Evolutionary conservation across 2,888 invertebrate species (phyloP).

Genomic region (Hecatera dysodea): DNA sequence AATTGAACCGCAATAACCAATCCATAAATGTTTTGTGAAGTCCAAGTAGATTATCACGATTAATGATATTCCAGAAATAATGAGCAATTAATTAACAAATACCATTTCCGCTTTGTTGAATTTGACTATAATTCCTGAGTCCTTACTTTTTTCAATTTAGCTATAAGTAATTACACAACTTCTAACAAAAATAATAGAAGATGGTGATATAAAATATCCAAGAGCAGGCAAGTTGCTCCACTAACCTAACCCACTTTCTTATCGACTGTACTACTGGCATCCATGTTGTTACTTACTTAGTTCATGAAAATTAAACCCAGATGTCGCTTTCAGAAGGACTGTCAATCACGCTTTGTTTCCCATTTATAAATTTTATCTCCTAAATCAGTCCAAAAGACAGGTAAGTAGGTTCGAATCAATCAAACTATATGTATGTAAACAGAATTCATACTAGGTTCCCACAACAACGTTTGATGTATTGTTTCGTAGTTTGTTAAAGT

Average conservation of each 20-base stretch:
- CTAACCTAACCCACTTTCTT: slow-evolving; percentile 7
- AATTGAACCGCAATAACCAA: not conserved
- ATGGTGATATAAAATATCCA: not conserved
- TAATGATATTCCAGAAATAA: no score
- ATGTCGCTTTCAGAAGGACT: slow-evolving; percentile 35
- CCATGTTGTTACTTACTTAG: slow-evolving; percentile 1
- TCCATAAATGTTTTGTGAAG: not conserved
- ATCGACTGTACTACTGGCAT: not conserved
- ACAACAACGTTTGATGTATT: not conserved
- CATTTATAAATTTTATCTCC: not conserved
- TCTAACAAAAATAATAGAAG: not conserved
- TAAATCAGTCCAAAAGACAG: not conserved
- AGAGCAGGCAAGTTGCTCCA: not conserved
- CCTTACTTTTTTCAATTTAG: no score
- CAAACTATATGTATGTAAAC: not conserved
- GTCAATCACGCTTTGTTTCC: not conserved
- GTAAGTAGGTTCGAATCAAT: not conserved
- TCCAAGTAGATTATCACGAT: not conserved
- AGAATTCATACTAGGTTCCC: not conserved
- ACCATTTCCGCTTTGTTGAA: not conserved
- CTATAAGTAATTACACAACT: no score
- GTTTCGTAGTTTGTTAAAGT: not conserved
- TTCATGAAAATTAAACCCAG: slow-evolving; percentile 13
- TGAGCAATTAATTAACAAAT: not conserved
- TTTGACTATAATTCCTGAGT: not conserved